phyloP scores from a whole-genome alignment of 2,797 vertebrate genomes.

The Echeneis naucrates region DNA sequence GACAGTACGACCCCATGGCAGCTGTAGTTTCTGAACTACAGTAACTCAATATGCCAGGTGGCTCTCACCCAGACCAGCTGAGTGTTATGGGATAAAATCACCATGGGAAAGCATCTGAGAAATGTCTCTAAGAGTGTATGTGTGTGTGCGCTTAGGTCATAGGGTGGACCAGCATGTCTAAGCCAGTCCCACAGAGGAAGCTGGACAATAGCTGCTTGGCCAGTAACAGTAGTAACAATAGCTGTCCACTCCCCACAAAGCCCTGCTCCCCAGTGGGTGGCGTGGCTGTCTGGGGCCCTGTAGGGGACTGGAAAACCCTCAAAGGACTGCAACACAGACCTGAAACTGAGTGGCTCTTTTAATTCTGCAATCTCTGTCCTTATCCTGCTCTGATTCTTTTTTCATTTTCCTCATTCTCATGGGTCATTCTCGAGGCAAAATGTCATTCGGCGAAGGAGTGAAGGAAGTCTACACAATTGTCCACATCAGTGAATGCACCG shows the following conservation, averaged over 20 bases:
- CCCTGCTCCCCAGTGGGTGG: conserved; percentile 75
- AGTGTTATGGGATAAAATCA: conserved; percentile 61
- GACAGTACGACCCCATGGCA: not conserved
- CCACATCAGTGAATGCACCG: not conserved
- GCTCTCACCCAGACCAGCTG: conserved; percentile 57
- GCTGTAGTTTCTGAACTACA: conserved; percentile 25
- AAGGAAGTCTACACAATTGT: not conserved
- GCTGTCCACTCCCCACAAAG: conserved; percentile 71
- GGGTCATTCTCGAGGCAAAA: not conserved
- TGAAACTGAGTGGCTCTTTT: not conserved
- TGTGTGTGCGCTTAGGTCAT: conserved; percentile 67
- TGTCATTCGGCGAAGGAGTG: not conserved
- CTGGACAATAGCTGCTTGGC: conserved; percentile 78
- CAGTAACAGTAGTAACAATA: conserved; percentile 81
- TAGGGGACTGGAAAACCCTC: conserved; percentile 51
- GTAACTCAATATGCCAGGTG: conserved; percentile 44
- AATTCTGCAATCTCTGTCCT: conserved; percentile 6
- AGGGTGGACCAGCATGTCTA: conserved; percentile 75
- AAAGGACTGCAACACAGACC: conserved; percentile 31
- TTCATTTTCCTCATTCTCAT: not conserved
- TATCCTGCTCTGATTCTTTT: not conserved
- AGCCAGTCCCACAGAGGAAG: conserved; percentile 76
- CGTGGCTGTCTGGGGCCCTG: conserved; percentile 67
- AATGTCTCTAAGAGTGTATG: conserved; percentile 60
- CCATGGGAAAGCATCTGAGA: conserved; percentile 78